Percentiles rank a stretch among this genome's conserved stretches.
phyloP scores from a whole-genome alignment of 2,888 invertebrate genomes.

The Cataglyphis altisquamis region DNA sequence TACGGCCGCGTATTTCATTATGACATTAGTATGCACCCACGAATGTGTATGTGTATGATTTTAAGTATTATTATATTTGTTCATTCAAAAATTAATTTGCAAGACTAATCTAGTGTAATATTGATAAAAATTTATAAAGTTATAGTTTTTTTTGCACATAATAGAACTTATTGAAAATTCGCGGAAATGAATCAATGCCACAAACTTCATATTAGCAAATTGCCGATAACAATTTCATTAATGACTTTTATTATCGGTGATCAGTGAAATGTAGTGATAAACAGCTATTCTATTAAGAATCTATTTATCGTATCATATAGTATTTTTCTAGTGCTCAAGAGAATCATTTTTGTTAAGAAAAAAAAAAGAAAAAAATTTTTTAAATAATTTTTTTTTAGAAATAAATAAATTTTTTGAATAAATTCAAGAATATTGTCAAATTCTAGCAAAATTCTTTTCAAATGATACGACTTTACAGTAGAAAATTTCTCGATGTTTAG shows the following conservation, averaged over 20 bases:
- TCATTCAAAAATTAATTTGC: not conserved
- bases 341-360: slow-evolving; percentile 34
- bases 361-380: slow-evolving; percentile 27
- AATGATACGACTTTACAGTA: not conserved
- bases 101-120: not conserved
- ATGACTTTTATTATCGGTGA: slow-evolving; percentile 57
- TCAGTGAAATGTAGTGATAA: slow-evolving; percentile 24
- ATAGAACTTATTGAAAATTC: slow-evolving; percentile 3
- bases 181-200: slow-evolving; percentile 16
- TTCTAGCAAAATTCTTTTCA: not conserved
- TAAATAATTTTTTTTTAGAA: not conserved
- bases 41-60: slow-evolving; percentile 52
- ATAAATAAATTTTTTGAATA: not conserved
- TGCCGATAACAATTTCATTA: slow-evolving; percentile 27
- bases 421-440: not conserved
- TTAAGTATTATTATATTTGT: not conserved
- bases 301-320: slow-evolving; percentile 20
- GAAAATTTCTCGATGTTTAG: slow-evolving; percentile 1
- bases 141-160: not conserved
- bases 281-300: slow-evolving; percentile 51
- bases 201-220: slow-evolving; percentile 53
- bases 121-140: not conserved
- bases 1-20: slow-evolving; percentile 63
- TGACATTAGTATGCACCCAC: slow-evolving; percentile 67
- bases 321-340: slow-evolving; percentile 37